Percentiles rank a stretch among this genome's conserved stretches.
phyloP scores from a whole-genome alignment of 2,888 invertebrate genomes.

The Sinelater perroti region DNA sequence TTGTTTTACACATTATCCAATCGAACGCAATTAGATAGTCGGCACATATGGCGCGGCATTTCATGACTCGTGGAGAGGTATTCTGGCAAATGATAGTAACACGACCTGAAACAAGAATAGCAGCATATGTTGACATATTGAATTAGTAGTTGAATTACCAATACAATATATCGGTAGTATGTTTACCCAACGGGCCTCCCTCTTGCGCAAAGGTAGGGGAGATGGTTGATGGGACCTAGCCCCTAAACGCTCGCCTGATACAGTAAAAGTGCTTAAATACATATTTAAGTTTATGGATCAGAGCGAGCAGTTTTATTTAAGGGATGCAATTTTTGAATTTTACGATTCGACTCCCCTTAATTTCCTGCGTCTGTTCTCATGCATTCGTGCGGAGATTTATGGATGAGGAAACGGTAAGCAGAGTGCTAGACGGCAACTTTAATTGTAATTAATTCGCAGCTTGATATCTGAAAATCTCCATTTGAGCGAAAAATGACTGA shows the following conservation, averaged over 20 bases:
- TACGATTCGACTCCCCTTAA: conserved; percentile 50
- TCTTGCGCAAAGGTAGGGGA: conserved; percentile 42
- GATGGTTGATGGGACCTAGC: conserved; percentile 42
- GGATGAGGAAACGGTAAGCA: conserved; percentile 38
- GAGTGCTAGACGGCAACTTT: conserved; percentile 32
- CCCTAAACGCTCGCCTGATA: conserved; percentile 48
- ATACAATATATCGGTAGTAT: conserved; percentile 38
- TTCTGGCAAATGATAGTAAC: conserved; percentile 45
- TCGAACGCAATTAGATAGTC: conserved; percentile 25
- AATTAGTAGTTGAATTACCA: conserved; percentile 50
- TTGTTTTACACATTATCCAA: conserved; percentile 30
- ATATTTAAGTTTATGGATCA: conserved; percentile 51
- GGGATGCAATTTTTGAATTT: conserved; percentile 52
- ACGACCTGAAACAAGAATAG: conserved; percentile 42
- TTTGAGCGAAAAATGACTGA: conserved; percentile 1
- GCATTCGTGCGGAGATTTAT: conserved; percentile 47
- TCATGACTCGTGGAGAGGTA: conserved; percentile 40
- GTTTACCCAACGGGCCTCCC: conserved; percentile 46
- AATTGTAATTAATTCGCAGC: neutral
- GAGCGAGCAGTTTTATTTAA: conserved; percentile 46
- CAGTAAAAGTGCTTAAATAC: conserved; percentile 48
- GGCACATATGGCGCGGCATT: conserved; percentile 35
- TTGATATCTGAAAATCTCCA: conserved; percentile 1
- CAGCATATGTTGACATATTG: conserved; percentile 54
- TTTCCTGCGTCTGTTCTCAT: conserved; percentile 50